Percentiles rank a stretch among this genome's conserved stretches.
Evolutionary conservation across 2,888 invertebrate species (phyloP).

Genomic region (Odontomyia ornata): DNA sequence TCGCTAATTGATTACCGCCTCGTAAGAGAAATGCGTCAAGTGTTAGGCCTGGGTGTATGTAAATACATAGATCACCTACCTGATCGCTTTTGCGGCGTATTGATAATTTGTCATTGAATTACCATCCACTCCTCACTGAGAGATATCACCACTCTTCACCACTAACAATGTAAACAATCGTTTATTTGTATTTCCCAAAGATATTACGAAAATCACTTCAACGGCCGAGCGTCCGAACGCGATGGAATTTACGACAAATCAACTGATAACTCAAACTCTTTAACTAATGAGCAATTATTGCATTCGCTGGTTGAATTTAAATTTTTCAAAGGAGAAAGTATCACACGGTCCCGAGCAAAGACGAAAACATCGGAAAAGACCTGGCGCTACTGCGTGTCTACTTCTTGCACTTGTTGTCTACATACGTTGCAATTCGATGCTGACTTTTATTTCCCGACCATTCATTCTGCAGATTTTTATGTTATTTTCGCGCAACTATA

Average conservation of each 20-base stretch:
- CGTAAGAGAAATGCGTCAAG: background rate
- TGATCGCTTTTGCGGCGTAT: constrained; percentile 37
- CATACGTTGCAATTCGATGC: background rate
- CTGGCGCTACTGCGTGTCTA: background rate
- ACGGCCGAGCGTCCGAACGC: background rate
- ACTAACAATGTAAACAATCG: constrained; percentile 27
- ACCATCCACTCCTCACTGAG: constrained; percentile 18
- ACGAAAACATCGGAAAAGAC: background rate
- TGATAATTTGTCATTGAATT: constrained; percentile 38
- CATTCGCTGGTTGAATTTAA: constrained; percentile 12
- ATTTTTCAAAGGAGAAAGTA: constrained; percentile 32
- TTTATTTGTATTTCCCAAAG: background rate
- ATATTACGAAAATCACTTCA: constrained; percentile 14
- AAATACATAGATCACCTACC: constrained; percentile 4
- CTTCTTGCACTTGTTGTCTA: constrained; percentile 23
- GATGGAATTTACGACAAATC: background rate
- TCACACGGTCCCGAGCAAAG: background rate
- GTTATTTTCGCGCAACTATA: background rate
- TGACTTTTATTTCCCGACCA: constrained; percentile 15
- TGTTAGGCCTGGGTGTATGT: background rate
- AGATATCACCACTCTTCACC: constrained; percentile 8
- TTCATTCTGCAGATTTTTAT: background rate
- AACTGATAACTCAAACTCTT: background rate
- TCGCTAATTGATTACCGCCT: background rate
- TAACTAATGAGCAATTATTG: background rate